Evolutionary conservation across 2,888 invertebrate species (phyloP), one percentile per base, ranked within the genome.

Genomic region (Melanostoma mellinum): DNA sequence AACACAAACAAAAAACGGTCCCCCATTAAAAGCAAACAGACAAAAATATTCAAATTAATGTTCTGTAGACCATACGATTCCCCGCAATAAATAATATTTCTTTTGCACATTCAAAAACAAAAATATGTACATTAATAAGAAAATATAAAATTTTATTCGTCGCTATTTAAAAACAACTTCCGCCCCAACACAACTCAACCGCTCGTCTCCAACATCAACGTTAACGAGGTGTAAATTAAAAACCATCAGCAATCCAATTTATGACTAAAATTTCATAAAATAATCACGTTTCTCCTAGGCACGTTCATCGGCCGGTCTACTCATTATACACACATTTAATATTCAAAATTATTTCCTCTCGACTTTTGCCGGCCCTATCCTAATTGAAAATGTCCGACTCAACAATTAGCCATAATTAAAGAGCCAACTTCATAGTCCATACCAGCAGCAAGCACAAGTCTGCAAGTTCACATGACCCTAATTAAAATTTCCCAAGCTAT

Each of bases 361-460:
- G n/a, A 58, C 56, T 56, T 55, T 40, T 52, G 10, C 5, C 10
- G 44, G 42, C 6, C 6, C 32, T 10, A 5, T 38, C 61, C 44
- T 68, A 73, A 79, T 74, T 61, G 67, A 68, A 68, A 63, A 61
- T 53, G 60, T 65, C 60, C 60, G 40, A 65, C 67, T 52, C 75
- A 68, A 68, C 68, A 76, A 76, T 76, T 68, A 76, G 44, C 38
- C 42, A 68, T 40, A 73, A 78, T 56, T 52, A 67, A 40, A 50
- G 9, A n/a, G 40, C 60, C 38, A 63, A 63, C 50, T 63, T 35
- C 20, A 20, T 63, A 6, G 38, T 36, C 38, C 38, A 63, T 63
- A 50, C 20, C 20, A 20, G 20, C 20, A 63, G 48, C 50, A 48
- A 30, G 33, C 36, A 50, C 63, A 35, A 38, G 8, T n/a, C 6